Evolutionary conservation across 2,888 invertebrate species (phyloP).

Genomic region (Buathra laborator): DNA sequence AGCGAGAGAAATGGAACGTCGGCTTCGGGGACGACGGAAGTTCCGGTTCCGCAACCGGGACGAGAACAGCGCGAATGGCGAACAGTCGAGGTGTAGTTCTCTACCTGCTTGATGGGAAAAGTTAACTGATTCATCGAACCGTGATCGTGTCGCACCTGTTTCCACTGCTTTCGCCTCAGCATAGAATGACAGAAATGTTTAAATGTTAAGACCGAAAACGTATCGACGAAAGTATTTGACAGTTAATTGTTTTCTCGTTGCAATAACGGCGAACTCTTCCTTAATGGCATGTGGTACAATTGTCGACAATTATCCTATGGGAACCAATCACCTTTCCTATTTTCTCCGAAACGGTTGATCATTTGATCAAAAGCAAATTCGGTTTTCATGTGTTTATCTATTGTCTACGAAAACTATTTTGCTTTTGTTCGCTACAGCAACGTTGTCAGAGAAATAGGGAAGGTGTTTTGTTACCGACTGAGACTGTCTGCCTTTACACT

Average conservation of each 20-base stretch:
- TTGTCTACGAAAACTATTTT: too few species aligned
- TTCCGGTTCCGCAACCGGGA: slow-evolving; percentile 39
- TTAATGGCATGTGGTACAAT: neutral
- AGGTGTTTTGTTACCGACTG: too few species aligned
- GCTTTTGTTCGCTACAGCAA: too few species aligned
- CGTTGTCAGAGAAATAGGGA: too few species aligned
- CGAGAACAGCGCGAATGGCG: slow-evolving; percentile 23
- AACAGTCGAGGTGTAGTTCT: slow-evolving; percentile 3
- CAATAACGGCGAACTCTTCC: neutral
- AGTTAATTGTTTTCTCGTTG: slow-evolving; percentile 49
- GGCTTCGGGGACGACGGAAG: slow-evolving; percentile 12
- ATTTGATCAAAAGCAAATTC: too few species aligned
- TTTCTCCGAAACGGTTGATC: too few species aligned
- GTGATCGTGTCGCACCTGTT: slow-evolving; percentile 38
- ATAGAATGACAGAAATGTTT: neutral
- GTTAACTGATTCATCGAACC: slow-evolving; percentile 57
- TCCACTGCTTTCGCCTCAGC: slow-evolving; percentile 38
- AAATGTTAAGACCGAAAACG: neutral
- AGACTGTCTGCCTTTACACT: neutral
- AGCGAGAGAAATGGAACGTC: neutral
- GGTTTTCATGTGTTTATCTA: too few species aligned
- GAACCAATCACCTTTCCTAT: too few species aligned
- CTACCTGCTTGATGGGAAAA: slow-evolving; percentile 57
- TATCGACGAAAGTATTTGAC: neutral
- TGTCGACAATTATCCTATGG: too few species aligned